Conservation (phyloP, 2,888 invertebrate species). For the Microplitis manilae region DNA sequence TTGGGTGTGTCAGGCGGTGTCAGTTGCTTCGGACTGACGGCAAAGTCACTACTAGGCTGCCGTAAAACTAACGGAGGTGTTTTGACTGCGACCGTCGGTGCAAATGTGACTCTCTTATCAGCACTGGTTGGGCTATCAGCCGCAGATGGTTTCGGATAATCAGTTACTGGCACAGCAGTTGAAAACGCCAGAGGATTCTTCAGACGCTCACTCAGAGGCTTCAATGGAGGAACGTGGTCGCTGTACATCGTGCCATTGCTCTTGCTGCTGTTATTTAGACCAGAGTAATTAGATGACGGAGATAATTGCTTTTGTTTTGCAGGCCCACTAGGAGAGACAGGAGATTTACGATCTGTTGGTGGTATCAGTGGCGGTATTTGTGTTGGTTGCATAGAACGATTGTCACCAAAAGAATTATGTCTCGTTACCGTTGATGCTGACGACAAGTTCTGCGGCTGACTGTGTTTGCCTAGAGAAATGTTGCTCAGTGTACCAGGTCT, state of each 20-base stretch:
- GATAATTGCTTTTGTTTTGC: background rate
- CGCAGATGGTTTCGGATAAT: background rate
- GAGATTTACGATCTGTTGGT: background rate
- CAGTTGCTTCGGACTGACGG: background rate
- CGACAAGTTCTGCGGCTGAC: background rate
- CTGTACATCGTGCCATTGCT: background rate
- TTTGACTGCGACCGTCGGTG: background rate
- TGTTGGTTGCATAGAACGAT: too few relatives aligned
- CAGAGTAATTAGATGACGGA: background rate
- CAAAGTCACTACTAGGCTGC: background rate
- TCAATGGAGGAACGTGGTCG: background rate
- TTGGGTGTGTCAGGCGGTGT: background rate
- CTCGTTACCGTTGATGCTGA: background rate
- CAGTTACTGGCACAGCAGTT: background rate
- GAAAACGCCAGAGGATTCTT: slow-evolving; percentile 7
- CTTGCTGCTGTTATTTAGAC: background rate
- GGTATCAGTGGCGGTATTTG: background rate
- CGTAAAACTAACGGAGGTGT: background rate
- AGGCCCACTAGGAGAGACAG: background rate
- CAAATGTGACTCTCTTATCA: slow-evolving; percentile 20
- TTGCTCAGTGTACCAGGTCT: background rate
- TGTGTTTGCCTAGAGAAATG: background rate
- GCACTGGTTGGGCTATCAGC: background rate
- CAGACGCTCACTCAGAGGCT: slow-evolving; percentile 36
- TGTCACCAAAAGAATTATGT: background rate